A percentile compares a stretch with the other conserved stretches of the same genome.
Conservation (phyloP, 2,113 vertebrate genomes). For the Anas platyrhynchos region DNA sequence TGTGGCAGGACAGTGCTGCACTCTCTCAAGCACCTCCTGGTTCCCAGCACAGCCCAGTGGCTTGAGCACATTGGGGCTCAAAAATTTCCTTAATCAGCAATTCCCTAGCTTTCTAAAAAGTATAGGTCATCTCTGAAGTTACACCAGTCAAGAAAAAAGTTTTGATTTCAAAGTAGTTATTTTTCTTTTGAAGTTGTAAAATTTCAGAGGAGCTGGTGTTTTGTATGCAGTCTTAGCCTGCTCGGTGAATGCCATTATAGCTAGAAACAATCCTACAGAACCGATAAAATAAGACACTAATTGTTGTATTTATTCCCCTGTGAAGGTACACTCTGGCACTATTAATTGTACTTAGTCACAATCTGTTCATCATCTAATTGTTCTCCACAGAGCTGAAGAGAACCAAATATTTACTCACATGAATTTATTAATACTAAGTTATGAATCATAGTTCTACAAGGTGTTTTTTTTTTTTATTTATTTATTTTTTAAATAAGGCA, state of each 20-base stretch:
- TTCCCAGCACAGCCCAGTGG: neutral
- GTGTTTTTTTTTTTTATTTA: neutral
- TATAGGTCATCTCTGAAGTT: neutral
- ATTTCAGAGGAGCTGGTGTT: neutral
- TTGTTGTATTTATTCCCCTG: slow-evolving; percentile 59
- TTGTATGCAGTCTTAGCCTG: neutral
- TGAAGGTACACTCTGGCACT: slow-evolving; percentile 11
- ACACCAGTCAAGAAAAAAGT: neutral
- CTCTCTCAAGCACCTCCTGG: neutral
- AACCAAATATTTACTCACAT: slow-evolving; percentile 66
- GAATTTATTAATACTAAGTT: slow-evolving; percentile 38
- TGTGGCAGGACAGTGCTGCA: rapidly evolving
- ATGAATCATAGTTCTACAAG: slow-evolving; percentile 14
- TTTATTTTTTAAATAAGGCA: neutral
- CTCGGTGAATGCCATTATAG: neutral
- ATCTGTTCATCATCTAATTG: slow-evolving; percentile 53
- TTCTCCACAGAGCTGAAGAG: slow-evolving; percentile 29
- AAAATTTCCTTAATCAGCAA: neutral
- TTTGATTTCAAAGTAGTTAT: neutral
- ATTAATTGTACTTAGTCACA: slow-evolving; percentile 67
- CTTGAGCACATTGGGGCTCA: neutral
- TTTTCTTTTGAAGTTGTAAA: neutral
- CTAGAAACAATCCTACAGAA: slow-evolving; percentile 51
- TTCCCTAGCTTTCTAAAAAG: neutral
- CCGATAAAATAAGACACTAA: slow-evolving; percentile 54